Evolutionary conservation across 2,113 vertebrate species (phyloP), one percentile per base, ranked within the genome.

Genomic region (Toxostoma redivivum): DNA sequence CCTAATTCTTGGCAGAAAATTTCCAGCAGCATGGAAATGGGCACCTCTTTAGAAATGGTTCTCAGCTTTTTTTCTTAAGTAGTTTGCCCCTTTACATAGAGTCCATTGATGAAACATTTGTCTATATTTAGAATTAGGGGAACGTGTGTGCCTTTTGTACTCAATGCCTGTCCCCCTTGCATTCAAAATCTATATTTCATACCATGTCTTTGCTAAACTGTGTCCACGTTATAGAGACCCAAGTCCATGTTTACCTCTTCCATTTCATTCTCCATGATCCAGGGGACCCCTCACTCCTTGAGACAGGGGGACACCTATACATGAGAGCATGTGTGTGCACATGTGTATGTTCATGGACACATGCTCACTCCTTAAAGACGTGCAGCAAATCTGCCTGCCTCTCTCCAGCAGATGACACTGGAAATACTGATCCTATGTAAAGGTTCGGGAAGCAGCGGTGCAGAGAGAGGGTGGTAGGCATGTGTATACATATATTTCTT

Each of bases 281-380:
- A 50, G 51, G 62, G 35, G 57, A 54, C 7, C 2, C 22, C 20
- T 44, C 23, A 9, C 12, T 77, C n/a, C 33, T 17, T 2, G 5
- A 77, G 30, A 53, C 16, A 40, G 16, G 23, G 19, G 9, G 33
- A 27, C 11, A 66, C 22, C 42, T 15, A 5, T 7, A 61, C 31
- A 53, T 5, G 51, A 66, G 23, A 42, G 28, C 42, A 30, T 2
- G 20, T 9, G 16, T 3, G 3, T 4, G 38, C 69, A 65, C 19
- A 5, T 2, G 18, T 13, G 9, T 11, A 2, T 45, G 5, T 19
- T 40, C 71, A 83, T 1, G 2, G 27, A 22, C 16, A 24, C 5
- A 12, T 10, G 11, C 15, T 50, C 15, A 33, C 30, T 42, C 40
- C 56, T 69, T 30, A 57, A 76, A 61, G 14, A 40, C 0, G 1